These are phyloP conservation scores for Meles meles DNA, from an alignment of 2,113 vertebrate genomes.

Conservation along the genomic window DNA sequence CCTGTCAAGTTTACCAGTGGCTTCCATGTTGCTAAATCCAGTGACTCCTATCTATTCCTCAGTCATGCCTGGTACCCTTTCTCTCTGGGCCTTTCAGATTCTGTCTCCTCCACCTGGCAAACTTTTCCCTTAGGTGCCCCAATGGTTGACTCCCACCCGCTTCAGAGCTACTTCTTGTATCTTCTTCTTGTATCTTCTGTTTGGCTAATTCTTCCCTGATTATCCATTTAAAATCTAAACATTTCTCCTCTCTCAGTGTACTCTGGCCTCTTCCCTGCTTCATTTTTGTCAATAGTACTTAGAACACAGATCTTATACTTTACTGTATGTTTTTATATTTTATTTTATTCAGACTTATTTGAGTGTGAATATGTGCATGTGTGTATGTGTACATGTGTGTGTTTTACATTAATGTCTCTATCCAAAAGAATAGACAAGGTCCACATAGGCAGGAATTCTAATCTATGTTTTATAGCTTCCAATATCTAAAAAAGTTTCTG, in stretches of 20 bases:
- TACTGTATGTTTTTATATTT: background rate
- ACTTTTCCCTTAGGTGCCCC: too few species aligned
- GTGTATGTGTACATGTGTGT: background rate
- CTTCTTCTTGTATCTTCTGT: background rate
- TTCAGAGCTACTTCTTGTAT: background rate
- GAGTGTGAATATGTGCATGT: background rate
- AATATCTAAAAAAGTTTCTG: background rate
- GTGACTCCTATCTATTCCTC: background rate
- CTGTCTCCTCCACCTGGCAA: background rate
- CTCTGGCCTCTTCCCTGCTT: background rate
- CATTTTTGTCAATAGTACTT: background rate
- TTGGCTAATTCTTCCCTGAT: background rate
- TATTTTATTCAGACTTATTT: background rate
- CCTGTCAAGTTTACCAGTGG: background rate
- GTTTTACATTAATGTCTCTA: background rate
- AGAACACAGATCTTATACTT: background rate
- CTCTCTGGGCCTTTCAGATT: background rate
- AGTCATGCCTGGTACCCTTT: background rate
- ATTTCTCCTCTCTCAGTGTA: background rate
- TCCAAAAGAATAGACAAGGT: background rate
- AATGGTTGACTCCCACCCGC: rapidly evolving
- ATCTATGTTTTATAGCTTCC: background rate
- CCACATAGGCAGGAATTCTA: background rate
- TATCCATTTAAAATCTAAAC: background rate
- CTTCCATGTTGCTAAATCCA: background rate